phyloP scores from a whole-genome alignment of 2,797 vertebrate genomes.

The Eremophila alpestris region DNA sequence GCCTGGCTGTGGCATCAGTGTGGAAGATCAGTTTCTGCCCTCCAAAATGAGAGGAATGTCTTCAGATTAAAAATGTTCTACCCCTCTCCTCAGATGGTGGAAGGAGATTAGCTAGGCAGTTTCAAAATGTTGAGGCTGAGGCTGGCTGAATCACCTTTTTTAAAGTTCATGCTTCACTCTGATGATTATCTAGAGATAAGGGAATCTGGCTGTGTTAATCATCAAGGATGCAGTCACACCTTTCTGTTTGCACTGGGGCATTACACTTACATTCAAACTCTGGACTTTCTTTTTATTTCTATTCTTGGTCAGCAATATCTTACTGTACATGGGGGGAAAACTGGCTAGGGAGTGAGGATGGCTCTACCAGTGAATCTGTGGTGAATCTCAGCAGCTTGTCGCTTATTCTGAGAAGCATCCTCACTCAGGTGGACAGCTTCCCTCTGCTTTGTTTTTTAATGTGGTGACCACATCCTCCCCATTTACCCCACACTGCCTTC shows the following conservation, averaged over 20 bases:
- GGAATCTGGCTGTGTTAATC: background rate
- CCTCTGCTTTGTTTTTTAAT: background rate
- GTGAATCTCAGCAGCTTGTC: background rate
- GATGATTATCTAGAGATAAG: background rate
- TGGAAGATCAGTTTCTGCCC: background rate
- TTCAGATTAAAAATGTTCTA: background rate
- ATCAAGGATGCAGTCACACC: background rate
- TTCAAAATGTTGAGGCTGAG: background rate
- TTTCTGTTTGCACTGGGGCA: background rate
- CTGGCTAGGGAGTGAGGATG: background rate
- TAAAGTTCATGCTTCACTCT: background rate
- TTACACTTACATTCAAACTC: background rate
- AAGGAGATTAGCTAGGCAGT: background rate
- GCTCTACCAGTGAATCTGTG: background rate
- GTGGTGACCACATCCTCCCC: conserved; percentile 46
- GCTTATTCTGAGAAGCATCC: background rate
- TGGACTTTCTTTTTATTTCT: background rate
- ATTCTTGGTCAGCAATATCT: background rate
- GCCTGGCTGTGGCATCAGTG: fast-evolving
- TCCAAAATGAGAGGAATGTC: background rate
- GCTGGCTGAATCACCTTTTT: background rate
- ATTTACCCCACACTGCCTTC: background rate
- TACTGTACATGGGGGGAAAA: background rate
- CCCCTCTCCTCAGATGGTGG: background rate
- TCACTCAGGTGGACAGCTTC: background rate